Conservation (phyloP, 2,888 invertebrate species). For the Agapostemon virescens region DNA sequence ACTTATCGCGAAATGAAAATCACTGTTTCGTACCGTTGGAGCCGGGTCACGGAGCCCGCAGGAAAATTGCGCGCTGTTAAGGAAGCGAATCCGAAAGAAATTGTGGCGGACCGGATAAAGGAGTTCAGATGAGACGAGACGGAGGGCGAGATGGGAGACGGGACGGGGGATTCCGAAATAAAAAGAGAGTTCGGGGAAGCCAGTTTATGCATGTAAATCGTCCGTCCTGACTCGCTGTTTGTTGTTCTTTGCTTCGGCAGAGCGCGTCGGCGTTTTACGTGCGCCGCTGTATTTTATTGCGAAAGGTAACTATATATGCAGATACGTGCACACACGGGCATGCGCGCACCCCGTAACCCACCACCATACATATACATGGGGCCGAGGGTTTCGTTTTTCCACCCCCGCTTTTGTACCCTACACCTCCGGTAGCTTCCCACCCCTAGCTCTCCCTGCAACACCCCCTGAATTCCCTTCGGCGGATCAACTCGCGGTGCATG, state of each 20-base stretch:
- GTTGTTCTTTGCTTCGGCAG: slow-evolving; percentile 71
- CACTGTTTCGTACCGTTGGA: background rate
- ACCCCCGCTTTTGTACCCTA: slow-evolving; percentile 59
- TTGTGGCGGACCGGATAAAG: slow-evolving; percentile 33
- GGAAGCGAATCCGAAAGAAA: slow-evolving; percentile 47
- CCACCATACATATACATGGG: slow-evolving; percentile 35
- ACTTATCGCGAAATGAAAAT: slow-evolving; percentile 33
- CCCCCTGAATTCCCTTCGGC: slow-evolving; percentile 51
- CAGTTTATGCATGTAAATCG: slow-evolving; percentile 74
- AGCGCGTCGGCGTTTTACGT: slow-evolving; percentile 67
- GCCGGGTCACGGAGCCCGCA: background rate
- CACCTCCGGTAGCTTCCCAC: background rate
- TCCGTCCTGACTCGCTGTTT: slow-evolving; percentile 70
- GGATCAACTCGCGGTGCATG: slow-evolving; percentile 58
- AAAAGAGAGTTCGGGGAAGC: slow-evolving; percentile 61
- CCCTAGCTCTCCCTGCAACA: background rate
- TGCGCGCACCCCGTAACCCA: background rate
- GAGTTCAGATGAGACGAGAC: background rate
- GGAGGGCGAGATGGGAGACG: slow-evolving; percentile 28
- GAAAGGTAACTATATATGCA: slow-evolving; percentile 57
- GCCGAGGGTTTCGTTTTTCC: slow-evolving; percentile 53
- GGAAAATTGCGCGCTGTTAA: slow-evolving; percentile 43
- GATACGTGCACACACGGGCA: slow-evolving; percentile 12
- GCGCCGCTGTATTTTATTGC: slow-evolving; percentile 65
- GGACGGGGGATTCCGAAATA: slow-evolving; percentile 13